Evolutionary conservation across 2,888 invertebrate species (phyloP).

Genomic region (Drosophila flavopinicola): DNA sequence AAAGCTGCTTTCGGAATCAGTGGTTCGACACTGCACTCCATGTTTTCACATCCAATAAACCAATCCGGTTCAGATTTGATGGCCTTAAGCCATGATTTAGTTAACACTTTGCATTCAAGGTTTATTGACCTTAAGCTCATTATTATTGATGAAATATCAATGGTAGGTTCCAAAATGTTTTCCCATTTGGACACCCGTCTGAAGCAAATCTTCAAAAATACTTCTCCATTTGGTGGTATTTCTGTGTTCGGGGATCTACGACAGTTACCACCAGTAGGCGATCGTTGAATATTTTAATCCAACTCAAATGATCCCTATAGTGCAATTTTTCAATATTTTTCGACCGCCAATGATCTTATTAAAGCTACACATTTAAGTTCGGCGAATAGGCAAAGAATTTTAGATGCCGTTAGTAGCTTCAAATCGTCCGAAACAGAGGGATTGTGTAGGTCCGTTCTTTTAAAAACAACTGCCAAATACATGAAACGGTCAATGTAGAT

Average conservation of each 20-base stretch:
- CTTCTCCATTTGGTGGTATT: constrained; percentile 2
- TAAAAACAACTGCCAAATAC: too few relatives aligned
- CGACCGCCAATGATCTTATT: neutral
- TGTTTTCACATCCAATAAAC: constrained; percentile 20
- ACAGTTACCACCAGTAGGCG: constrained; percentile 4
- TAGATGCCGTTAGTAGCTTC: neutral
- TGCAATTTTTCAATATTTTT: constrained; percentile 1
- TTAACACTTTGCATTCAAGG: neutral
- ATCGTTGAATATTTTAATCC: constrained; percentile 7
- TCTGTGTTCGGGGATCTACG: constrained; percentile 1
- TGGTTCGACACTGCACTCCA: constrained; percentile 15
- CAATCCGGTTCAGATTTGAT: constrained; percentile 13
- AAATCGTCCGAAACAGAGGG: neutral
- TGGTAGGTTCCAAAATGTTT: too few relatives aligned
- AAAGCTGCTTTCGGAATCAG: constrained; percentile 11
- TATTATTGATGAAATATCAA: too few relatives aligned
- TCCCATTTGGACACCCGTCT: too few relatives aligned
- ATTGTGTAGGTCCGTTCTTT: too few relatives aligned
- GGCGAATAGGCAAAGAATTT: neutral
- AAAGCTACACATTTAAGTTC: constrained; percentile 2
- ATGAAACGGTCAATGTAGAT: too few relatives aligned
- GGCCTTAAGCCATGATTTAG: constrained; percentile 1
- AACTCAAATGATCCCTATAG: constrained; percentile 2
- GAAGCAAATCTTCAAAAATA: neutral
- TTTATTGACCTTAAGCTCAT: neutral